These are phyloP conservation scores for Drosophila asahinai DNA, from an alignment of 1,140 invertebrate genomes.

Conservation along the genomic window DNA sequence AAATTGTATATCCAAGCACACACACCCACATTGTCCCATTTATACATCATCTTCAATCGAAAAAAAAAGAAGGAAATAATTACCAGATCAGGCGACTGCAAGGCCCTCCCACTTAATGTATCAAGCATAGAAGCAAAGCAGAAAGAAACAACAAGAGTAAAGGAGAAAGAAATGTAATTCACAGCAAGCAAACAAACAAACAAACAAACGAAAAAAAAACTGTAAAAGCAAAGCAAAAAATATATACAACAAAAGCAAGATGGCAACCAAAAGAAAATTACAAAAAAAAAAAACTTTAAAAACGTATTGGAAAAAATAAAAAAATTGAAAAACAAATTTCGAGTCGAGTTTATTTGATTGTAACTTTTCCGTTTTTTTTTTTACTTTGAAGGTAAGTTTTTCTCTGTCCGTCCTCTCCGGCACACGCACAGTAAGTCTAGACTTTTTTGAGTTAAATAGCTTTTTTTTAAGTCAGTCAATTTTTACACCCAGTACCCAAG, in stretches of 20 bases:
- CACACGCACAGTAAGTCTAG: no score
- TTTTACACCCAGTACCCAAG: no score
- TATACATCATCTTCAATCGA: conserved; percentile 7
- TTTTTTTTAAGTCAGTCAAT: no score
- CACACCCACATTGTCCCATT: conserved; percentile 13
- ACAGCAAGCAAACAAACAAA: conserved; percentile 70
- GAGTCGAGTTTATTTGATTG: background rate
- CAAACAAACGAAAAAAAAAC: conserved; percentile 61
- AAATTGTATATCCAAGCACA: conserved; percentile 11
- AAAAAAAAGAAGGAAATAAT: conserved; percentile 4
- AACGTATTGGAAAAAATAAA: conserved; percentile 79
- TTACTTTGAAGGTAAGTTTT: no score
- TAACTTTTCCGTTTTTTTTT: background rate
- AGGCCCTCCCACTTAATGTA: conserved; percentile 51
- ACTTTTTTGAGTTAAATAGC: no score
- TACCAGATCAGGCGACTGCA: conserved; percentile 15
- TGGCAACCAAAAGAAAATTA: conserved; percentile 62
- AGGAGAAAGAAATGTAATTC: conserved; percentile 60
- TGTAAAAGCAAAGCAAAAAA: conserved; percentile 61
- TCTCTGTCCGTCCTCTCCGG: no score
- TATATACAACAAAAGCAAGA: conserved; percentile 63
- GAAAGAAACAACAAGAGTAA: conserved; percentile 34
- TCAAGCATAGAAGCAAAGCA: conserved; percentile 49
- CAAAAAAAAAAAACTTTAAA: conserved; percentile 55
- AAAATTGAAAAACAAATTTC: conserved; percentile 75